Evolutionary conservation across 2,113 vertebrate species (phyloP).

Genomic region (Turnix velox): DNA sequence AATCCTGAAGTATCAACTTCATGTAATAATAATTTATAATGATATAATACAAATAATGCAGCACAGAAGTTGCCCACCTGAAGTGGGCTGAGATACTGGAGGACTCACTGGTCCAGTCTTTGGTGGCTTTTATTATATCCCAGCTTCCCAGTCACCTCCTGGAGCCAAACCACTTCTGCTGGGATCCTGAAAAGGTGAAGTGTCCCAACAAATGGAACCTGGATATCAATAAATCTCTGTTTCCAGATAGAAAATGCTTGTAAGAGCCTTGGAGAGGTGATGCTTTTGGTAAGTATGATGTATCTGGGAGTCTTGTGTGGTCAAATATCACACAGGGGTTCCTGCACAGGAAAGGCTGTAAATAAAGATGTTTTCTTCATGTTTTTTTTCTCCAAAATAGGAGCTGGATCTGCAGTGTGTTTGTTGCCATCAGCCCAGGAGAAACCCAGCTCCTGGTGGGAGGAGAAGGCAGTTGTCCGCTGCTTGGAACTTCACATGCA

Average conservation of each 20-base stretch:
- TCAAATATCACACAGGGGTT: accelerated
- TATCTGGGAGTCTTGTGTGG: neutral
- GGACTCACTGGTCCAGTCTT: too few relatives aligned
- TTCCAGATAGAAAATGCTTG: neutral
- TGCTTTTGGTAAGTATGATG: neutral
- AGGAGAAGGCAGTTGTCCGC: accelerated
- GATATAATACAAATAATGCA: neutral
- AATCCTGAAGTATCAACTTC: neutral
- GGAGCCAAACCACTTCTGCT: neutral
- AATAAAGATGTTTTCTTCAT: neutral
- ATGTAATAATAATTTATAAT: neutral
- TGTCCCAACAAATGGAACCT: neutral
- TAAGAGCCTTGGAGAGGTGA: neutral
- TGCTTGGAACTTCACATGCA: too few relatives aligned
- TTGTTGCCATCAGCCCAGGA: neutral
- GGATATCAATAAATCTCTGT: neutral
- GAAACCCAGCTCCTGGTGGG: neutral
- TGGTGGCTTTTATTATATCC: accelerated
- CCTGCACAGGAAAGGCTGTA: neutral
- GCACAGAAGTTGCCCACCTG: neutral
- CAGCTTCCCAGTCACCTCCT: neutral
- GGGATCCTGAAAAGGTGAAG: neutral
- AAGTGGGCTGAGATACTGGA: neutral
- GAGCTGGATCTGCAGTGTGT: accelerated
- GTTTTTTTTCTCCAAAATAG: neutral